Percentiles rank a stretch among this genome's conserved stretches.
phyloP scores from a whole-genome alignment of 2,113 vertebrate species.

The Mus spicilegus region DNA sequence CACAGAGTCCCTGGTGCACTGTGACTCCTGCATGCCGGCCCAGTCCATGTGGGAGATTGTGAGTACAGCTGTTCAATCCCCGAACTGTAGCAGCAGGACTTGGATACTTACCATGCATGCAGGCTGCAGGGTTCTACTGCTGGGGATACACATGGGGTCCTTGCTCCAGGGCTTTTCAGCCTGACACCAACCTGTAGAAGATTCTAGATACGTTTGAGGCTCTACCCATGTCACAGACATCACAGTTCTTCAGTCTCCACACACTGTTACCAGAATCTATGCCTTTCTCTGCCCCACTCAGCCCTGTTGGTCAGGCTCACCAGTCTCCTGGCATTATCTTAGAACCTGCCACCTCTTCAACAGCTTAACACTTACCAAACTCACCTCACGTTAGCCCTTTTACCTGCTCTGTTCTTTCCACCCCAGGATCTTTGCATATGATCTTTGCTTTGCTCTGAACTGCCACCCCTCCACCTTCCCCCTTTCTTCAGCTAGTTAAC shows the following conservation, averaged over 20 bases:
- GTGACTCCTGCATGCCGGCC: constrained; percentile 98
- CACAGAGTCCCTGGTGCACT: constrained; percentile 98
- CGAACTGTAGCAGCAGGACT: neutral
- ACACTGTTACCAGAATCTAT: neutral
- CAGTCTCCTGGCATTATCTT: neutral
- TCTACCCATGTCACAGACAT: neutral
- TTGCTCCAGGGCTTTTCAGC: neutral
- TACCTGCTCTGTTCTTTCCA: neutral
- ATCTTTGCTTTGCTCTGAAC: neutral
- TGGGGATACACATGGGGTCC: neutral
- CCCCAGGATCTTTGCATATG: constrained; percentile 4
- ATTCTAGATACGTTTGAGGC: neutral
- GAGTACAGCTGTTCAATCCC: constrained; percentile 84
- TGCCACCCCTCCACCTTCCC: too few relatives aligned
- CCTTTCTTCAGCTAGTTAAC: neutral
- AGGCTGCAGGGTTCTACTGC: neutral
- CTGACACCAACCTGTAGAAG: neutral
- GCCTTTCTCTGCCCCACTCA: rapidly evolving
- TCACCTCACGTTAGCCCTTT: neutral
- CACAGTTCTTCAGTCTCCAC: neutral
- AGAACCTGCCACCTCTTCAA: neutral
- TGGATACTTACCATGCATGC: rapidly evolving
- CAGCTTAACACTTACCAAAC: neutral
- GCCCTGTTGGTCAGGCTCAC: neutral
- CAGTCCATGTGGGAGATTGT: constrained; percentile 99